Conservation (phyloP, 2,797 vertebrate species). For the Eutrigla gurnardus region DNA sequence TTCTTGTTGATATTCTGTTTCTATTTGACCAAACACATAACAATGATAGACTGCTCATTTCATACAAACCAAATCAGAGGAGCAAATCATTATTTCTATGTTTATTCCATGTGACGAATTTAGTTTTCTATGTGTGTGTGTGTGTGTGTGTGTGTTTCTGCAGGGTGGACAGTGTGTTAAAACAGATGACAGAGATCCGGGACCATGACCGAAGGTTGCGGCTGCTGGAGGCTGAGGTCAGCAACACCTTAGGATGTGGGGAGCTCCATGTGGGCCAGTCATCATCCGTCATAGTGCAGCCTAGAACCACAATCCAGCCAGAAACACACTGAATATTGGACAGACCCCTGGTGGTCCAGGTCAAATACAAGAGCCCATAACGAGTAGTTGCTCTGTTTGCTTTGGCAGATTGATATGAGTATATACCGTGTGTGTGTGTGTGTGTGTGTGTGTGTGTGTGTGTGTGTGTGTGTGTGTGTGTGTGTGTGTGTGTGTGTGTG, state of each 20-base stretch:
- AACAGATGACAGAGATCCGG: conserved; percentile 85
- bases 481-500: not conserved
- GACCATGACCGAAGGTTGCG: conserved; percentile 85
- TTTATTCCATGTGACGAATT: too few relatives aligned
- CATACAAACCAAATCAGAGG: too few relatives aligned
- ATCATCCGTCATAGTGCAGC: not conserved
- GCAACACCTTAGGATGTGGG: not conserved
- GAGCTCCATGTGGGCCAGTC: not conserved
- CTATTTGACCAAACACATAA: too few relatives aligned
- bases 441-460: not conserved
- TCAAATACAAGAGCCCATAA: too few relatives aligned
- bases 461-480: not conserved
- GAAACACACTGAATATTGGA: not conserved
- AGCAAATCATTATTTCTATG: too few relatives aligned
- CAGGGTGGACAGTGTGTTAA: conserved; percentile 88
- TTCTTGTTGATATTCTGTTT: too few relatives aligned
- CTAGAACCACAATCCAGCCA: not conserved
- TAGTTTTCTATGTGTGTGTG: not conserved
- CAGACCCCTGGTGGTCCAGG: not conserved
- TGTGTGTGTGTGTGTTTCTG: conserved; percentile 28
- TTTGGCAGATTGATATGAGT: too few relatives aligned
- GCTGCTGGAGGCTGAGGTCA: conserved; percentile 86
- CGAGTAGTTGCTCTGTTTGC: not conserved
- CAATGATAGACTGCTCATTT: too few relatives aligned
- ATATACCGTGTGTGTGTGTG: not conserved